These are phyloP conservation scores for Gymnosoma rotundatum DNA, from an alignment of 2,888 invertebrate species.

Conservation along the genomic window DNA sequence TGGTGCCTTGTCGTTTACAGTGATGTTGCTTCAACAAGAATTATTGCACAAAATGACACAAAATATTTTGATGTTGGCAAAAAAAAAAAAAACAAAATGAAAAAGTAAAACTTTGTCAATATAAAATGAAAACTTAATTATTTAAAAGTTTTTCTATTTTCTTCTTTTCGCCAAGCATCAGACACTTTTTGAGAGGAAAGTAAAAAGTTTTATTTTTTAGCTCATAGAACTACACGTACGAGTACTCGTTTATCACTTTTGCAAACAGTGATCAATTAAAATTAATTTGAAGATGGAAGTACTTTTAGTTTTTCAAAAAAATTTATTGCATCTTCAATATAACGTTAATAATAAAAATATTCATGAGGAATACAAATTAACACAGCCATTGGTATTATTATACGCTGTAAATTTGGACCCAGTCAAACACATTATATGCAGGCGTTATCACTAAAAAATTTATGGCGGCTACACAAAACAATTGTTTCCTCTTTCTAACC, in stretches of 20 bases:
- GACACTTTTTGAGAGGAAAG: constrained; percentile 41
- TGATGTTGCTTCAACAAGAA: background rate
- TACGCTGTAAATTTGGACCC: too few relatives aligned
- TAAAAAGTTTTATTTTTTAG: constrained; percentile 43
- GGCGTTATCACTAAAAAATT: too few relatives aligned
- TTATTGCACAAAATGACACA: constrained; percentile 6
- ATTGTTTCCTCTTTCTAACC: too few relatives aligned
- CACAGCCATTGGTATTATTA: too few relatives aligned
- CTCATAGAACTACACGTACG: constrained; percentile 16
- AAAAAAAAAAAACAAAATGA: background rate
- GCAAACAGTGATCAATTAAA: background rate
- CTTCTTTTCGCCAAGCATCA: background rate
- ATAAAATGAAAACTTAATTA: constrained; percentile 65
- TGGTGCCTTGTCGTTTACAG: background rate
- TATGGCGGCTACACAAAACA: too few relatives aligned
- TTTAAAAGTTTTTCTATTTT: constrained; percentile 58
- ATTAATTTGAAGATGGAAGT: too few relatives aligned
- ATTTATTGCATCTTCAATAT: too few relatives aligned
- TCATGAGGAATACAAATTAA: too few relatives aligned
- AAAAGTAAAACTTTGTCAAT: constrained; percentile 30
- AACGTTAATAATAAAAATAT: too few relatives aligned
- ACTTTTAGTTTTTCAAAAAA: too few relatives aligned
- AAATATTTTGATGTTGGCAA: background rate
- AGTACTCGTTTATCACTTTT: background rate
- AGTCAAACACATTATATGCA: too few relatives aligned